A percentile compares a stretch with the other conserved stretches of the same genome.
Evolutionary conservation across 1,140 invertebrate species (phyloP).

Genomic region (Aphis gossypii): DNA sequence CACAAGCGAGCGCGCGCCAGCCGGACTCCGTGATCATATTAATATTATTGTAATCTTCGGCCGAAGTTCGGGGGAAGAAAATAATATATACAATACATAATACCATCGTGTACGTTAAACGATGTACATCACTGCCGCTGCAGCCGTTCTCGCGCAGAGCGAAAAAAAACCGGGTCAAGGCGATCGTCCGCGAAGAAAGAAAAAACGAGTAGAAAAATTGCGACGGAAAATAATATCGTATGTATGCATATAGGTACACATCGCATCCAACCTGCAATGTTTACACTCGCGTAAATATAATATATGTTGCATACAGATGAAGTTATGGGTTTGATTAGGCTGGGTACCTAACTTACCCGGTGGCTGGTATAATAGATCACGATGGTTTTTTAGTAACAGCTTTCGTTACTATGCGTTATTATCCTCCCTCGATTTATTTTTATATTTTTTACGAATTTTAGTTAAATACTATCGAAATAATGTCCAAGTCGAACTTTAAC

Average conservation of each 20-base stretch:
- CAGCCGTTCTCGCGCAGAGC: background rate
- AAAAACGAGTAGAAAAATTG: background rate
- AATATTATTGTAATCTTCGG: background rate
- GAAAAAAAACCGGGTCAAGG: constrained; percentile 48
- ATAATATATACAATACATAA: background rate
- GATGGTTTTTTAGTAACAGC: too few relatives aligned
- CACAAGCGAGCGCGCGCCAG: background rate
- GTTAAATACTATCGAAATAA: background rate
- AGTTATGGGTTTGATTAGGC: background rate
- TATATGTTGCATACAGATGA: background rate
- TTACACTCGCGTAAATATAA: background rate
- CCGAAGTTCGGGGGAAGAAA: constrained; percentile 9
- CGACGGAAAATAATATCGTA: constrained; percentile 10
- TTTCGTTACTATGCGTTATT: too few relatives aligned
- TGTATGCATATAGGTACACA: background rate
- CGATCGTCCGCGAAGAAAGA: background rate
- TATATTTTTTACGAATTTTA: background rate
- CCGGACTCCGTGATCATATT: background rate
- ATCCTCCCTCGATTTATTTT: background rate
- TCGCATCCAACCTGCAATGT: background rate
- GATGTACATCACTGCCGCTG: background rate
- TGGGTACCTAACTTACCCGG: background rate
- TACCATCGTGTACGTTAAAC: background rate
- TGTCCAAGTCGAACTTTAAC: background rate
- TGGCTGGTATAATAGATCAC: too few relatives aligned